Base-by-base conservation (phyloP, 2,888 invertebrate genomes). In the Nysson spinosus region DNA sequence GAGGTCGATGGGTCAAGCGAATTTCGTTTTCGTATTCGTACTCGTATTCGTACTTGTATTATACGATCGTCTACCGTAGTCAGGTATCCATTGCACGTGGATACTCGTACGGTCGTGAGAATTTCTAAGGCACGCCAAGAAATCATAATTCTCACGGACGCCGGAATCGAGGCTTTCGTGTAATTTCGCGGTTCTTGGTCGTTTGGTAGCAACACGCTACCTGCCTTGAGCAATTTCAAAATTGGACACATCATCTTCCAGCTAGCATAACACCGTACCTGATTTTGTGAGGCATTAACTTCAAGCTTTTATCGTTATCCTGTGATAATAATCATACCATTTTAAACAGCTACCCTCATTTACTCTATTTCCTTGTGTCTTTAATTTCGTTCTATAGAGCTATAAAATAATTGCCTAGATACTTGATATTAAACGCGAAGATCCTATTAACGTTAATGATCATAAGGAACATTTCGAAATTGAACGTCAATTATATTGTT, bases 141-240 rank as follows among this genome's bases (percentile, higher is more conserved):
- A 72, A 72, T 72, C 51, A 50, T 60, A 60, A 72, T 72, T 62
- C 58, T 72, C 71, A 68, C 72, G 68, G 34, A 42, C 40, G 34
- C 68, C 30, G 68, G 55, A 50, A 56, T 68, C 63, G 43, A 19
- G 37, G 12, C 49, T 52, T 22, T 58, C 55, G 44, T 40, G 64
- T 56, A 54, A 64, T 72, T 72, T 64, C 52, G 67, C 46, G 40
- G 32, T 72, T 64, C 52, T 63, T 43, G 40, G 32, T 24, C 39
- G 26, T 17, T 16, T 34, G 4, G 28, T 39, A 56, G 46, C 72
- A 57, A 26, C 63, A 68, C 37, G 50, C 44, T 34, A 47, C 47
- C 58, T 39, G 57, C 61, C 35, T 40, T 22, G 20, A 20, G 66
- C 55, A 12, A 44, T 16, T 49, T 32, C 40, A 12, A 47, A 20